Conservation (phyloP, 1,140 invertebrate genomes). For the Spodoptera litura region DNA sequence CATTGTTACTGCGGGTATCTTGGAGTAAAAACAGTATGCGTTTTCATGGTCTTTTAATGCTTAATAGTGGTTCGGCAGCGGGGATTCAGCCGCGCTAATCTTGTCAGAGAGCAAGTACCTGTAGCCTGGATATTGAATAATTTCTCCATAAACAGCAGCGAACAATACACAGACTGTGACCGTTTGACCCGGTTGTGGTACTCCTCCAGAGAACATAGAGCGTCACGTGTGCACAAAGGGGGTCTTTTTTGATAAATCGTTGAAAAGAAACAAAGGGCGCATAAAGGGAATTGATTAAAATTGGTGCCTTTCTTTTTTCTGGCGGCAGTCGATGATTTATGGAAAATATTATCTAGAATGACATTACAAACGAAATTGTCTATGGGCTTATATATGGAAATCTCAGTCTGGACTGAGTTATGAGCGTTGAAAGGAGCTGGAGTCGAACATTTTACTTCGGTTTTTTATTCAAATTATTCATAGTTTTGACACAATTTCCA, state of each 20-base stretch:
- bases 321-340: too few relatives aligned
- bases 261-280: conserved; percentile 83
- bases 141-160: conserved; percentile 5
- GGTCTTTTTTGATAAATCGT: conserved; percentile 80
- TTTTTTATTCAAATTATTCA: too few relatives aligned
- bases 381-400: too few relatives aligned
- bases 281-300: too few relatives aligned
- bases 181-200: conserved; percentile 48
- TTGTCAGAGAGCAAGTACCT: neutral
- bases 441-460: too few relatives aligned
- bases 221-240: conserved; percentile 52
- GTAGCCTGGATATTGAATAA: neutral
- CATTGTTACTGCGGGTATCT: conserved; percentile 57
- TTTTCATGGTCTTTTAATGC: conserved; percentile 29
- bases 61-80: conserved; percentile 16
- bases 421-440: too few relatives aligned
- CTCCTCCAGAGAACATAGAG: conserved; percentile 46
- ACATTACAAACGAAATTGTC: too few relatives aligned
- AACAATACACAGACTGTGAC: conserved; percentile 46
- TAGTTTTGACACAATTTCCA: too few relatives aligned
- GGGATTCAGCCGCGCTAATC: neutral
- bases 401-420: too few relatives aligned
- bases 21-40: conserved; percentile 54
- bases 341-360: too few relatives aligned
- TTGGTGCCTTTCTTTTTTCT: too few relatives aligned